phyloP scores from a whole-genome alignment of 2,888 invertebrate species.

The Sarcophaga carnaria region DNA sequence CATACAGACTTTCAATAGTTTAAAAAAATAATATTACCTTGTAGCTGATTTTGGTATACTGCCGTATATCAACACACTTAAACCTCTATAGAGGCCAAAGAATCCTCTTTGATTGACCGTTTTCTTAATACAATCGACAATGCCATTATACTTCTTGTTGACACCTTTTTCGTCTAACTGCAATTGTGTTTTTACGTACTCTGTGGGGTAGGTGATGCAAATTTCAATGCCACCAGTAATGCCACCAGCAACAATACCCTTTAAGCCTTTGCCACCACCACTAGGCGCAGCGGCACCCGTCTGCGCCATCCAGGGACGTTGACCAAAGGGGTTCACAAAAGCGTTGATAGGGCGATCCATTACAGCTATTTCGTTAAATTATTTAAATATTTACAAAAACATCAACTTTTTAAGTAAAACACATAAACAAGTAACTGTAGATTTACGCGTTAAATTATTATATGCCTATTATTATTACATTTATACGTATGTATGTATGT shows the following conservation, averaged over 20 bases:
- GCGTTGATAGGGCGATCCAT: slow-evolving; percentile 75
- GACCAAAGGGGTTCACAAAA: slow-evolving; percentile 77
- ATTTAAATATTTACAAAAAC: slow-evolving; percentile 4
- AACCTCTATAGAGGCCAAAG: slow-evolving; percentile 96
- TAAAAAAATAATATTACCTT: slow-evolving; percentile 83
- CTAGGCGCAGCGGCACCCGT: slow-evolving; percentile 86
- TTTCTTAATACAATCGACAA: slow-evolving; percentile 94
- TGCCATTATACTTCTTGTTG: slow-evolving; percentile 88
- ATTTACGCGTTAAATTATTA: too few species aligned
- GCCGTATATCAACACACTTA: slow-evolving; percentile 97
- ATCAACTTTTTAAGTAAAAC: background rate
- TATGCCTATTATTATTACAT: too few species aligned
- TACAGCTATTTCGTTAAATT: slow-evolving; percentile 4
- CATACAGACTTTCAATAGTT: background rate
- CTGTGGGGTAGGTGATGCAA: slow-evolving; percentile 99
- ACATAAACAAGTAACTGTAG: background rate
- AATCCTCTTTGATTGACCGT: slow-evolving; percentile 94
- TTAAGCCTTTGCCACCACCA: slow-evolving; percentile 87
- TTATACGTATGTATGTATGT: too few species aligned
- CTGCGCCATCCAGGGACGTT: slow-evolving; percentile 86
- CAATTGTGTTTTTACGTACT: slow-evolving; percentile 99
- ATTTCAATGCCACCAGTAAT: slow-evolving; percentile 99
- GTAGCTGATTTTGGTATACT: slow-evolving; percentile 99
- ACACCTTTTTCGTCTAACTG: slow-evolving; percentile 96
- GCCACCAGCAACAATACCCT: slow-evolving; percentile 97